Percentiles rank a stretch among this genome's conserved stretches.
Conservation (phyloP, 2,113 vertebrate species). For the Sigmodon hispidus region DNA sequence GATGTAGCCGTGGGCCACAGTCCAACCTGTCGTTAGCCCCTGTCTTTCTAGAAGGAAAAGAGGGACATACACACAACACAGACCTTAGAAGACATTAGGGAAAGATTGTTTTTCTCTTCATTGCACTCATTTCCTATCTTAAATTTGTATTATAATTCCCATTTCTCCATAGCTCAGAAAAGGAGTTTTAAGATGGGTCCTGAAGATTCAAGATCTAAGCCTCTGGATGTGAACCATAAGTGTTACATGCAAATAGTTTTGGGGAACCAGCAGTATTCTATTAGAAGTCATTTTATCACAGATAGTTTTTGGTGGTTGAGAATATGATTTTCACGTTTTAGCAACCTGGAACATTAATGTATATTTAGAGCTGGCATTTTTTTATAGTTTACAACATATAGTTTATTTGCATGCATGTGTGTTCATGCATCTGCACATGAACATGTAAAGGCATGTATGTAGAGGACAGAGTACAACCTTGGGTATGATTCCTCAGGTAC, state of each 20-base stretch:
- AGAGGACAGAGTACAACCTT: background rate
- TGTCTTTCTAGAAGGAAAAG: background rate
- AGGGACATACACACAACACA: background rate
- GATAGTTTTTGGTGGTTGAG: constrained; percentile 55
- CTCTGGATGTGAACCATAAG: constrained; percentile 40
- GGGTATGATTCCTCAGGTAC: background rate
- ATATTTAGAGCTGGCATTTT: constrained; percentile 76
- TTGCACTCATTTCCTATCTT: constrained; percentile 66
- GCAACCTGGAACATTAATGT: constrained; percentile 70
- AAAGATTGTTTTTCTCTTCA: constrained; percentile 68
- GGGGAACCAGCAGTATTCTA: constrained; percentile 62
- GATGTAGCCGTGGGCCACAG: constrained; percentile 68
- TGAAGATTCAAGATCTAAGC: constrained; percentile 74
- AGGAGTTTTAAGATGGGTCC: constrained; percentile 3
- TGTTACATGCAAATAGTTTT: constrained; percentile 65
- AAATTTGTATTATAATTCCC: constrained; percentile 81
- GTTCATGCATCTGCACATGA: background rate
- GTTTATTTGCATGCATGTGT: background rate
- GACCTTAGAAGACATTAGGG: constrained; percentile 33
- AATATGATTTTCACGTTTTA: constrained; percentile 76
- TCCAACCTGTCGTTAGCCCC: constrained; percentile 69
- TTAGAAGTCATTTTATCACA: constrained; percentile 69
- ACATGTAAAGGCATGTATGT: background rate
- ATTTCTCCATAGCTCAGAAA: constrained; percentile 67
- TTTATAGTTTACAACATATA: constrained; percentile 76